Evolutionary conservation across 2,797 vertebrate genomes (phyloP), one percentile per base, ranked within the genome.

Genomic region (Catostomus latipinnis): DNA sequence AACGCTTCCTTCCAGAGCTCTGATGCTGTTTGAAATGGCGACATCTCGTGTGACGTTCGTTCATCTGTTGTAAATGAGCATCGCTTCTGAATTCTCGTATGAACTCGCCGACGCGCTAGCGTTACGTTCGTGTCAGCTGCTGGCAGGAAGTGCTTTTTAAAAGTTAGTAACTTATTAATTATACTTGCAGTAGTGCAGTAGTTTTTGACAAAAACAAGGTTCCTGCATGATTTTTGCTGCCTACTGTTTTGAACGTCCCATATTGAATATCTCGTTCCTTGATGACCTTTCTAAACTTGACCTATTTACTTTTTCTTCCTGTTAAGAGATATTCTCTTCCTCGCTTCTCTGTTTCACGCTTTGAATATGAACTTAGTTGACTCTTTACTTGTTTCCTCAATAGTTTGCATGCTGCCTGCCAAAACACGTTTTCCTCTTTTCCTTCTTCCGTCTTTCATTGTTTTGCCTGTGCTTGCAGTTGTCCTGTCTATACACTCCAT

Each of bases 401-500:
- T 16, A 62, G 16, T 75, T 16, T 73, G 56, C 78, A 61, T 74
- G 71, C 4, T 49, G 76, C 22, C 57, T 63, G 72, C 71, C 45
- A 48, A 62, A 73, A 56, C 48, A 75, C 49, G 67, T 22, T 79
- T 53, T 34, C 18, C 62, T 16, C 65, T 56, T 70, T 74, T 43
- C 48, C 10, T 58, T 78, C 11, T 84, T 68, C 81, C 8, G 83
- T 84, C 80, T 76, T 82, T 78, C 86, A 14, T 65, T 53, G 83
- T 73, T 52, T 73, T 54, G 78, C 73, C 48, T 82, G 75, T 85
- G 67, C 74, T 81, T 90, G 91, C 46, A 83, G 88, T 83, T 90
- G 85, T 58, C 91, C 90, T 89, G 86, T 91, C 82, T 93, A 84
- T 91, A 91, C 91, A 84, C 88, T 93, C 57, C 83, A 88, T 75